Conservation (phyloP, 2,797 vertebrate species). For the Serranus cabrilla region DNA sequence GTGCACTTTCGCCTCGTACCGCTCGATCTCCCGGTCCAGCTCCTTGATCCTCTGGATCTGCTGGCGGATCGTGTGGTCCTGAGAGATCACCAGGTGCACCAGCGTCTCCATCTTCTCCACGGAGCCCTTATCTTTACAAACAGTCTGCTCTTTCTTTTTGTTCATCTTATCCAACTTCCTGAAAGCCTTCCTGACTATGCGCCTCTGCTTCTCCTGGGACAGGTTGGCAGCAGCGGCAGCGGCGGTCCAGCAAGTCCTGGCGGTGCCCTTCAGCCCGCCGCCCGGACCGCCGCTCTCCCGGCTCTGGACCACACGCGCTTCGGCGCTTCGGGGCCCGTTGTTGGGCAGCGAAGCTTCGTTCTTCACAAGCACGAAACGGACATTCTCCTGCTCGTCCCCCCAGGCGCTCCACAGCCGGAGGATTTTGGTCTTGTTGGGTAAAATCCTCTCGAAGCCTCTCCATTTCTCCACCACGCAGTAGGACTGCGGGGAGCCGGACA, state of each 20-base stretch:
- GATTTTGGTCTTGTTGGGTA: slow-evolving; percentile 95
- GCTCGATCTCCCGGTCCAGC: slow-evolving; percentile 94
- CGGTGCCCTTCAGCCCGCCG: slow-evolving; percentile 54
- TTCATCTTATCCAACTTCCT: slow-evolving; percentile 96
- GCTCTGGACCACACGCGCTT: slow-evolving; percentile 94
- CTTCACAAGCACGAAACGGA: slow-evolving; percentile 95
- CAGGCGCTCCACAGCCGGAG: slow-evolving; percentile 95
- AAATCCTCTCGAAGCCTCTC: slow-evolving; percentile 94
- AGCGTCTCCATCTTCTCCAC: slow-evolving; percentile 95
- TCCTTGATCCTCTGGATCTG: slow-evolving; percentile 94
- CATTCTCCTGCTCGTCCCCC: slow-evolving; percentile 95
- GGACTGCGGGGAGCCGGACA: slow-evolving; percentile 89
- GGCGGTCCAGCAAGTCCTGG: slow-evolving; percentile 68
- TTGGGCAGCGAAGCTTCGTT: slow-evolving; percentile 94
- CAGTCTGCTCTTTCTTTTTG: slow-evolving; percentile 86
- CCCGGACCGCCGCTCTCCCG: slow-evolving; percentile 84
- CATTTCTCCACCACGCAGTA: slow-evolving; percentile 98
- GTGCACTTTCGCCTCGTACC: slow-evolving; percentile 93
- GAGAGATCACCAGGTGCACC: slow-evolving; percentile 96
- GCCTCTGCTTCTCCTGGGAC: slow-evolving; percentile 93
- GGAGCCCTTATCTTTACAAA: slow-evolving; percentile 81
- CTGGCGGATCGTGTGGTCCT: slow-evolving; percentile 98
- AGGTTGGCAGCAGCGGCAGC: slow-evolving; percentile 71
- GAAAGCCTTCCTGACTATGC: slow-evolving; percentile 96
- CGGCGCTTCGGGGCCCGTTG: slow-evolving; percentile 93